Base-by-base conservation (phyloP, 1,140 invertebrate species). In the Galleria mellonella region DNA sequence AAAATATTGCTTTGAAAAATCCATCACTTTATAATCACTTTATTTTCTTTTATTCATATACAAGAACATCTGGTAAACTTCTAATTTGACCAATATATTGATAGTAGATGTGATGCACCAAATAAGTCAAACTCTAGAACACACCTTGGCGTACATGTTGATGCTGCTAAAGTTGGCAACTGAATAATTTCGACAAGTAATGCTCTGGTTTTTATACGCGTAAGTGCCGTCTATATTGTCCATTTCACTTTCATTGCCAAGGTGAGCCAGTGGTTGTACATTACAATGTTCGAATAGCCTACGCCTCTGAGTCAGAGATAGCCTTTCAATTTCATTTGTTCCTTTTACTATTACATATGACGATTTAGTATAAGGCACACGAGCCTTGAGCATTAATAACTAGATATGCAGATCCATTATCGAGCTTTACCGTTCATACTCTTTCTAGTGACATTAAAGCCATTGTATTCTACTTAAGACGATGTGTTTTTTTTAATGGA, bases 81-180 rank as follows among this genome's bases (percentile, higher is more conserved):
- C 6, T 2, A 6, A 6, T 3, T 3, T 23, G 6, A 23, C 2
- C 17, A 6, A 23, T 23, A 23, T 23, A 23, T 23, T 23, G 17
- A 6, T 3, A 23, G 17, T 6, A 6, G 17, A 23, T 23, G 17
- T 6, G 17, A 23, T 23, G 17, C 17, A 23, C 17, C 6, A 3
- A 6, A n/a, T n/a, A 23, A 23, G 6, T 23, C 6, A 3, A 23
- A 23, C 2, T n/a, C 17, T 17, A 17, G 35, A 39, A 77, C 76
- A 58, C 60, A 84, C 81, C 81, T 84, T 84, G 59, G 78, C 74
- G 81, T 72, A 84, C 81, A 84, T 84, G 78, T 81, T 83, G 70
- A 57, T 77, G 56, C 62, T 68, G 60, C 63, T 71, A 68, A 61
- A 63, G 74, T 70, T 81, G 78, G 81, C 53, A 83, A 83, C 76